These are phyloP conservation scores for Bos indicus DNA, from an alignment of 2,113 vertebrate species.

Conservation along the genomic window DNA sequence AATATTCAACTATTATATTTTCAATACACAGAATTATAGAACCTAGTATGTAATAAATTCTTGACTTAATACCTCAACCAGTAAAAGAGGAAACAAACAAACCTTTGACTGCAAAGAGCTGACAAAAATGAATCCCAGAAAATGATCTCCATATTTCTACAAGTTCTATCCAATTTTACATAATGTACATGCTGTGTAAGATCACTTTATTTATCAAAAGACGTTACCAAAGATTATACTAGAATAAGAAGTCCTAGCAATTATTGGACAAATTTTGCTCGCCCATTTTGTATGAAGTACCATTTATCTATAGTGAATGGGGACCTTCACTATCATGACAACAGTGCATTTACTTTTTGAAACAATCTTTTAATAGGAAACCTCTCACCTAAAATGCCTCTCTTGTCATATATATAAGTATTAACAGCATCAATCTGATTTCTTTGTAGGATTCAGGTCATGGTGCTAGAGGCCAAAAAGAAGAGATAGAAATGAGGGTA, in stretches of 20 bases:
- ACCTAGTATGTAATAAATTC: background rate
- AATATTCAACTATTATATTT: background rate
- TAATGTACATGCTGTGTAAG: background rate
- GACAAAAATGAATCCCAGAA: background rate
- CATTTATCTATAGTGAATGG: background rate
- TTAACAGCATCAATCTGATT: background rate
- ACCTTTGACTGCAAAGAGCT: background rate
- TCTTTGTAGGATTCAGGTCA: background rate
- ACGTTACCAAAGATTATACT: background rate
- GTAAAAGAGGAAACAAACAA: background rate
- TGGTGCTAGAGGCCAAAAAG: background rate
- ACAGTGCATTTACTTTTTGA: background rate
- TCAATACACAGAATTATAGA: background rate
- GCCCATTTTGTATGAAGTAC: background rate
- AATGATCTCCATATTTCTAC: background rate
- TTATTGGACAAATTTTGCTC: background rate
- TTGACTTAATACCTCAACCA: background rate
- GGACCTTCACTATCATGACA: background rate
- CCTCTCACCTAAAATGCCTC: background rate
- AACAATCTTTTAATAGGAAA: background rate
- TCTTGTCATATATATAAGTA: background rate
- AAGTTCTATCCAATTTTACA: background rate
- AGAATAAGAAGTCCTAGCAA: background rate
- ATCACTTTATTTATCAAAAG: background rate
- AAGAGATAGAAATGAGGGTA: background rate